These are phyloP conservation scores for Elaphurus davidianus DNA, from an alignment of 2,113 vertebrate species.

Conservation along the genomic window DNA sequence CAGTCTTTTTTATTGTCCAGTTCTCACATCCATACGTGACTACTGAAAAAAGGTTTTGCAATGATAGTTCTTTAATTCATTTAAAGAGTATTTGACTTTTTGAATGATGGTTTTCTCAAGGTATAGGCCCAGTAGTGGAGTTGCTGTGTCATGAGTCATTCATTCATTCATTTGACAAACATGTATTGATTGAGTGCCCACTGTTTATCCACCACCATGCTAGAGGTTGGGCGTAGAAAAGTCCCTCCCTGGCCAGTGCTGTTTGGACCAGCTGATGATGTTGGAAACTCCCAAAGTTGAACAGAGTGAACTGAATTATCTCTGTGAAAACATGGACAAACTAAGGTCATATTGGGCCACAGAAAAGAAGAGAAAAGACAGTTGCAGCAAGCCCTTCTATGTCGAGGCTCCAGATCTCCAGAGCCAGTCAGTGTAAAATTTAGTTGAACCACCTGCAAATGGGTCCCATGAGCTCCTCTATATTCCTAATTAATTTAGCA, in stretches of 20 bases:
- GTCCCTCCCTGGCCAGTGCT: background rate
- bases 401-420: background rate
- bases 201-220: background rate
- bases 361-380: background rate
- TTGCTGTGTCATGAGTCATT: background rate
- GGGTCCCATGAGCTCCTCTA: background rate
- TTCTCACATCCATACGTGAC: background rate
- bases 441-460: background rate
- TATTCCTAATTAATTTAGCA: background rate
- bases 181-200: background rate
- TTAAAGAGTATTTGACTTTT: background rate
- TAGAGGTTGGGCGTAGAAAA: background rate
- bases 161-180: background rate
- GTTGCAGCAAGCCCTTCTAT: background rate
- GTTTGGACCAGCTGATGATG: background rate
- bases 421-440: background rate
- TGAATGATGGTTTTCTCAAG: background rate
- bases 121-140: background rate
- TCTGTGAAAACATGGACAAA: background rate
- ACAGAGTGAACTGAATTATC: background rate
- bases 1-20: background rate
- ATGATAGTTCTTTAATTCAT: background rate
- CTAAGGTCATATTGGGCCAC: background rate
- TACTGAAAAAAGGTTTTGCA: background rate
- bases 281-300: background rate